Conservation (phyloP, 2,797 vertebrate species). For the Nyctibius grandis region DNA sequence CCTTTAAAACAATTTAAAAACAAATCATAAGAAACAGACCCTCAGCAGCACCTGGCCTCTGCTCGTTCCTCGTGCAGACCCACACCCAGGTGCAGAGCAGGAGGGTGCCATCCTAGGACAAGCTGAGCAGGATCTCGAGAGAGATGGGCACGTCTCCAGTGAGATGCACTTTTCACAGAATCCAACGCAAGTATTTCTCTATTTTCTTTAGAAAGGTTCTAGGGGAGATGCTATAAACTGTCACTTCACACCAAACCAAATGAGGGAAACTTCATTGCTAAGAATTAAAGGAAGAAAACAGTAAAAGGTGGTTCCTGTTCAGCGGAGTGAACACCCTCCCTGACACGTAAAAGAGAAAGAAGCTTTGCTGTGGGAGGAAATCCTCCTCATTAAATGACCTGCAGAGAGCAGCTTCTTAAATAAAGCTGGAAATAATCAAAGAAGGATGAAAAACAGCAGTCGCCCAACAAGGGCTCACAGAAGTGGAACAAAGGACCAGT, state of each 20-base stretch:
- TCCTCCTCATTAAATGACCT: slow-evolving; percentile 4
- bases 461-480: not conserved
- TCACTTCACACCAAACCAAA: not conserved
- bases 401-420: not conserved
- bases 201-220: not conserved
- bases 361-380: not conserved
- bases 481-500: not conserved
- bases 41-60: not conserved
- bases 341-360: not conserved
- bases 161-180: not conserved
- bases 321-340: not conserved
- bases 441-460: not conserved
- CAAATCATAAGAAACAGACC: not conserved
- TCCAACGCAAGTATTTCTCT: rapidly evolving
- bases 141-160: rapidly evolving
- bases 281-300: not conserved
- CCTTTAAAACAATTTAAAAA: not conserved
- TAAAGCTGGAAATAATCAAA: not conserved
- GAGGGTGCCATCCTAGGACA: rapidly evolving
- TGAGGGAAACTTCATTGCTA: not conserved
- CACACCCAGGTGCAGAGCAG: rapidly evolving
- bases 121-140: rapidly evolving
- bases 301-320: not conserved
- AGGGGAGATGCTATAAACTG: not conserved
- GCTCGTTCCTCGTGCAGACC: not conserved